Base-by-base conservation (phyloP, 2,888 invertebrate species). In the Piscicola geometra region DNA sequence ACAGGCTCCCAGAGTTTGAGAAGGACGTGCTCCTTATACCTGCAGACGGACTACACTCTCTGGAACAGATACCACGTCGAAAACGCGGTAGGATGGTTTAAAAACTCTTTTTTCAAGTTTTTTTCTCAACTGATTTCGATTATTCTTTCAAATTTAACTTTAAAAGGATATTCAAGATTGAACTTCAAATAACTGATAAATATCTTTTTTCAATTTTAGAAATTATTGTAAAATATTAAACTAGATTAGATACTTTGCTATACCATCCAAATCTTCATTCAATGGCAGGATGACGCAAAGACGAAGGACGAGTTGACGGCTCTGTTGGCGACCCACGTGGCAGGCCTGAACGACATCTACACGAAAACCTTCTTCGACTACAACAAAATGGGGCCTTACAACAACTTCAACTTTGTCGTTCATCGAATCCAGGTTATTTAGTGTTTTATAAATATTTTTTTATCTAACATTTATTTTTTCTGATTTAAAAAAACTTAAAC, bases 31-130 rank as follows among this genome's bases (percentile, higher is more conserved):
- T 93, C 94, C 76, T 89, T 98, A 80, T 97, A 92, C 86, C 93
- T 99, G 86, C 96, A 98, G 87, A 97, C 99, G 32, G 99, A 99
- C 88, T 97, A 97, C 80, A 90, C 95, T 81, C 92, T 99, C 85
- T 99, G 97, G 94, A 90, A 92, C 83, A 93, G 96, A 25, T 56
- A 56, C 60, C n/a, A 18, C 60, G 12, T 5, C 5, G n/a, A 56
- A 5, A 56, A 56, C 41, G 9, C 9, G 5, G 41, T 41, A 41
- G n/a, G n/a, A n/a, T n/a, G n/a, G n/a, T n/a, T n/a, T n/a, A n/a
- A n/a, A n/a, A n/a, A n/a, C n/a, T n/a, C n/a, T n/a, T n/a, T n/a
- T n/a, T n/a, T n/a, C n/a, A n/a, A n/a, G n/a, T n/a, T n/a, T n/a
- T n/a, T n/a, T n/a, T n/a, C n/a, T n/a, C n/a, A n/a, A n/a, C n/a